Evolutionary conservation across 2,888 invertebrate species (phyloP).

Genomic region (Eilema griseolum): DNA sequence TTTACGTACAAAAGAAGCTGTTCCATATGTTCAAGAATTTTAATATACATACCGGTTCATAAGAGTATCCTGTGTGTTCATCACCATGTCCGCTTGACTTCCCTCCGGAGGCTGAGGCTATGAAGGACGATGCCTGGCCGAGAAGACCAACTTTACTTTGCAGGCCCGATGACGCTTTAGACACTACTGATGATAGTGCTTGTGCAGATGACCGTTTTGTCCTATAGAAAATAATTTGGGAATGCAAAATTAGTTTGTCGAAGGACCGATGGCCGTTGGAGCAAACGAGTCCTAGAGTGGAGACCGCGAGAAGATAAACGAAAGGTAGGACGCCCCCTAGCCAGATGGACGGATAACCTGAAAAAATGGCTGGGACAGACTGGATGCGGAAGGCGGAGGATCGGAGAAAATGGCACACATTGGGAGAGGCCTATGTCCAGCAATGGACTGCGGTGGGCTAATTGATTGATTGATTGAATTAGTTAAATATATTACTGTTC

Average conservation of each 20-base stretch:
- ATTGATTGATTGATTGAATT: too few species aligned
- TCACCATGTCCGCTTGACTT: conserved; percentile 69
- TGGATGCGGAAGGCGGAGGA: too few species aligned
- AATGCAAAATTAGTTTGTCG: too few species aligned
- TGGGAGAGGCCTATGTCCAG: too few species aligned
- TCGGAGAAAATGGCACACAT: too few species aligned
- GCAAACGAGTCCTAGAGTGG: too few species aligned
- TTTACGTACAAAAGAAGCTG: neutral
- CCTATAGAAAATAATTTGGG: conserved; percentile 53
- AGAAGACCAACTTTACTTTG: conserved; percentile 85
- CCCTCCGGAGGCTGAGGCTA: conserved; percentile 83
- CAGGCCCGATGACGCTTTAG: conserved; percentile 80
- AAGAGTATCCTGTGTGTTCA: conserved; percentile 77
- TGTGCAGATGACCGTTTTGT: conserved; percentile 82
- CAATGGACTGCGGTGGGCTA: too few species aligned
- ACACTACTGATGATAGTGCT: conserved; percentile 77
- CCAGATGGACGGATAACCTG: too few species aligned
- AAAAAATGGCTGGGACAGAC: too few species aligned
- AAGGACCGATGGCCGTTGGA: too few species aligned
- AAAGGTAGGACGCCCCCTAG: too few species aligned
- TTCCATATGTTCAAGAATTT: neutral
- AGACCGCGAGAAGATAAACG: too few species aligned
- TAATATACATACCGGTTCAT: conserved; percentile 71
- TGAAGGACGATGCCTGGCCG: conserved; percentile 86
- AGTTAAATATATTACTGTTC: neutral